phyloP scores from a whole-genome alignment of 2,888 invertebrate species.

The Brassicogethes aeneus region DNA sequence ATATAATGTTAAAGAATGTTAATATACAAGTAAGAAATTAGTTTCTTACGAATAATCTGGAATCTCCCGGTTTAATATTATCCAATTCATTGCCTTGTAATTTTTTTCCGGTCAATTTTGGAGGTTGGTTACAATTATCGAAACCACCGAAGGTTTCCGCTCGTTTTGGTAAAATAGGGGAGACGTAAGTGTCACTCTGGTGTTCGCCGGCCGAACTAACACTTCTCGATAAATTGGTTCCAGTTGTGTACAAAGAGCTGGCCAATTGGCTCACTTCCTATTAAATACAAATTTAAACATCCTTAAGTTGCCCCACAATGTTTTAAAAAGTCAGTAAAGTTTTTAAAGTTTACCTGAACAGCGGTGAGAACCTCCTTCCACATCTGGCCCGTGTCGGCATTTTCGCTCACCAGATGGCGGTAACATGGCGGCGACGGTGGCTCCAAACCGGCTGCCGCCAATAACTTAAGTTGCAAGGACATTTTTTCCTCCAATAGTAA shows the following conservation, averaged over 20 bases:
- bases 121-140: constrained; percentile 49
- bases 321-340: no score
- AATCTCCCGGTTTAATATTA: constrained; percentile 38
- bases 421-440: constrained; percentile 59
- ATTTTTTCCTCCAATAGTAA: constrained; percentile 82
- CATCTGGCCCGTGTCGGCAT: constrained; percentile 66
- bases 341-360: constrained; percentile 53
- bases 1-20: neutral
- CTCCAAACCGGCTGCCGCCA: constrained; percentile 60
- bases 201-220: constrained; percentile 91
- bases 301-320: no score
- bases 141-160: constrained; percentile 97
- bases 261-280: constrained; percentile 71
- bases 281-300: constrained; percentile 9
- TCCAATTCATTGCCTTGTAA: constrained; percentile 37
- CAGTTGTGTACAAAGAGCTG: constrained; percentile 61
- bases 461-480: constrained; percentile 68
- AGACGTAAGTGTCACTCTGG: constrained; percentile 76
- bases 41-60: constrained; percentile 36
- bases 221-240: constrained; percentile 77
- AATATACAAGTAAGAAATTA: neutral
- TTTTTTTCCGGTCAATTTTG: constrained; percentile 36
- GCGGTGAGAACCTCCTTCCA: constrained; percentile 77
- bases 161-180: constrained; percentile 79
- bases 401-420: constrained; percentile 66